These are phyloP conservation scores for Plestiodon gilberti DNA, from an alignment of 2,113 vertebrate genomes.

Conservation along the genomic window DNA sequence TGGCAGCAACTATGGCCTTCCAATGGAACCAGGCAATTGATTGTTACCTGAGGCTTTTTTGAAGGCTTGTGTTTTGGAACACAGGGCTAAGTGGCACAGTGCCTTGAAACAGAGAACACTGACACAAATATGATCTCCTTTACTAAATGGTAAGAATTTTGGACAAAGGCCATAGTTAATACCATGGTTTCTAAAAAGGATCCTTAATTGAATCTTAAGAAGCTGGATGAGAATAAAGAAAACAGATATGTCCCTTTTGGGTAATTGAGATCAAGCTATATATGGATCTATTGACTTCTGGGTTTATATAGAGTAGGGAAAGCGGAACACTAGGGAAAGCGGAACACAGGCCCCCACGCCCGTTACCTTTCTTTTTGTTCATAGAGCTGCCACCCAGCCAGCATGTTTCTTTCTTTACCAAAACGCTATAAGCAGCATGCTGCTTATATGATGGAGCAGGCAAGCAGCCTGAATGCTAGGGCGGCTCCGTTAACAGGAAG, in stretches of 20 bases:
- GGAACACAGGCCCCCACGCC: too few relatives aligned
- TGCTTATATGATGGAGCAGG: too few relatives aligned
- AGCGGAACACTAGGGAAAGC: too few relatives aligned
- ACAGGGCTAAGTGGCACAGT: conserved; percentile 19
- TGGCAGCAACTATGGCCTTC: conserved; percentile 47
- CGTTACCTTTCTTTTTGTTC: too few relatives aligned
- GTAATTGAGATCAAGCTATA: accelerated
- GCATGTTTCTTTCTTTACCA: too few relatives aligned
- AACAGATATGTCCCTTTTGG: accelerated
- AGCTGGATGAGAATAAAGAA: not conserved
- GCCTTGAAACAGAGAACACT: conserved; percentile 11
- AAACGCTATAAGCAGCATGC: too few relatives aligned
- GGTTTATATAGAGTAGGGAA: too few relatives aligned
- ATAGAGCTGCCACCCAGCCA: too few relatives aligned
- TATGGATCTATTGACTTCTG: not conserved
- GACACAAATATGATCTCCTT: not conserved
- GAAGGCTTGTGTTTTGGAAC: conserved; percentile 39
- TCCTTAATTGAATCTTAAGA: not conserved
- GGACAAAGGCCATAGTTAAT: not conserved
- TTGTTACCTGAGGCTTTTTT: conserved; percentile 34
- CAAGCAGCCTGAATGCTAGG: too few relatives aligned
- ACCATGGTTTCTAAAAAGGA: accelerated
- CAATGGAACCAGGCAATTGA: conserved; percentile 46
- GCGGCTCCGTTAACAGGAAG: too few relatives aligned
- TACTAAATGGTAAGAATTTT: not conserved